Percentiles rank a stretch among this genome's conserved stretches.
Conservation (phyloP, 1,140 invertebrate genomes). For the Watersipora subatra region DNA sequence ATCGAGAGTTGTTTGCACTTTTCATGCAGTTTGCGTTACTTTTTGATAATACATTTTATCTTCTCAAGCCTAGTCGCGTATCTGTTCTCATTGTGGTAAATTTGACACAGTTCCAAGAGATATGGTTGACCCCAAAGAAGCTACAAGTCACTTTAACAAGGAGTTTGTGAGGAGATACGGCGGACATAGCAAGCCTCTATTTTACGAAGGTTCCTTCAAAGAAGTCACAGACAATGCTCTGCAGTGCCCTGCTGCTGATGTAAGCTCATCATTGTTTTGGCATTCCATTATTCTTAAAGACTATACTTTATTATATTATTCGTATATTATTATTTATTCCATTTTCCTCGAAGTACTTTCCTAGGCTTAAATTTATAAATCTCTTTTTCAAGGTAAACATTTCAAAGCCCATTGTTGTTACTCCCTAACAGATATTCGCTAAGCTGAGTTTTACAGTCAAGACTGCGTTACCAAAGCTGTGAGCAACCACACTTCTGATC, state of each 20-base stretch:
- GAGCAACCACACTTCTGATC: too few species aligned
- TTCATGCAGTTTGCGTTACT: too few species aligned
- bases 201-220: constrained; percentile 76
- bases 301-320: neutral
- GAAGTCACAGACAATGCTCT: constrained; percentile 77
- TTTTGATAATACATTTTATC: neutral
- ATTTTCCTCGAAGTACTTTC: neutral
- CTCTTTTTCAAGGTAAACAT: too few species aligned
- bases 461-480: too few species aligned
- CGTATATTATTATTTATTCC: neutral
- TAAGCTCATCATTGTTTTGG: constrained; percentile 41
- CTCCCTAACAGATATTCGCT: neutral
- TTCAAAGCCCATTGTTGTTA: neutral
- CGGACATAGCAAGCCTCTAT: constrained; percentile 67
- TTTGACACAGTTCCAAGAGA: neutral
- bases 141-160: neutral
- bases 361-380: neutral
- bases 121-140: neutral
- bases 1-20: too few species aligned
- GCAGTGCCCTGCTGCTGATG: constrained; percentile 62
- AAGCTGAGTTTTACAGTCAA: neutral
- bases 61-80: neutral
- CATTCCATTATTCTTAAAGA: constrained; percentile 6
- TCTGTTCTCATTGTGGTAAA: neutral
- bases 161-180: neutral